phyloP scores from a whole-genome alignment of 2,888 invertebrate species.

The Operophtera brumata region DNA sequence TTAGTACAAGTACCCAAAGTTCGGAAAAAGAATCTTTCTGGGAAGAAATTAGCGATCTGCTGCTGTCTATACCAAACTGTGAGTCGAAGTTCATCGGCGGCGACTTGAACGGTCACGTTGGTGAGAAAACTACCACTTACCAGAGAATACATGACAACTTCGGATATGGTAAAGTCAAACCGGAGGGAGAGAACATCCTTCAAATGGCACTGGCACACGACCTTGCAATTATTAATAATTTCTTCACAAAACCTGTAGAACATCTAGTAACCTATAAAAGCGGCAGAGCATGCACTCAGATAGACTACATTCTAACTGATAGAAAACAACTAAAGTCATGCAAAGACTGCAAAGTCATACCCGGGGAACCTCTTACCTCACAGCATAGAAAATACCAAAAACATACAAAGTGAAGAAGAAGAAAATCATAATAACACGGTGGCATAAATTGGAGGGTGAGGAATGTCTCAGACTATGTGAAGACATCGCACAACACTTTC shows the following conservation, averaged over 20 bases:
- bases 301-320: constrained; percentile 16
- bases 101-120: no score
- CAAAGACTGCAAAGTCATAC: constrained; percentile 1
- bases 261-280: constrained; percentile 13
- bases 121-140: constrained; percentile 11
- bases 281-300: constrained; percentile 2
- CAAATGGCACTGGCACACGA: no score
- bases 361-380: no score
- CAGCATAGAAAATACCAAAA: constrained; percentile 13
- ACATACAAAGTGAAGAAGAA: constrained; percentile 6
- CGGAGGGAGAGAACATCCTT: no score
- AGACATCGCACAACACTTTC: no score
- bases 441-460: constrained; percentile 10
- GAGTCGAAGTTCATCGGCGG: constrained; percentile 17
- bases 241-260: constrained; percentile 5
- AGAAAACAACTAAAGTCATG: constrained; percentile 10
- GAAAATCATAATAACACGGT: constrained; percentile 7
- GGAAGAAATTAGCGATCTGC: constrained; percentile 12
- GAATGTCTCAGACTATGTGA: neutral
- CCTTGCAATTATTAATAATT: constrained; percentile 14
- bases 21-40: constrained; percentile 22
- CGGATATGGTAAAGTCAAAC: constrained; percentile 11
- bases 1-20: no score
- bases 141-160: constrained; percentile 16
- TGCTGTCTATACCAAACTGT: constrained; percentile 10